Conservation (phyloP, 2,797 vertebrate genomes). For the Enteromius paludinosus region DNA sequence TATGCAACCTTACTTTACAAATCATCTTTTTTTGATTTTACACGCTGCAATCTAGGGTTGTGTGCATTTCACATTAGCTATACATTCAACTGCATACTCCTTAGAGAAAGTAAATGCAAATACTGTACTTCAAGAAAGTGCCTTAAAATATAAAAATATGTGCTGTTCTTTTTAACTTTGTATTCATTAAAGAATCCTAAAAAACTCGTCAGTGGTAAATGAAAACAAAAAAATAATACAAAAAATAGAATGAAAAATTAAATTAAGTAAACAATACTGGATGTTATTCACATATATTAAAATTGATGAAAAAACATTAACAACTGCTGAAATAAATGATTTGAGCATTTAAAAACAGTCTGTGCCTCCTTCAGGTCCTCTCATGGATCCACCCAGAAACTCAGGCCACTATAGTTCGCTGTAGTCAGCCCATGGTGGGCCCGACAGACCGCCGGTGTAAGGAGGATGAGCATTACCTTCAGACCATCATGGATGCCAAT, state of each 20-base stretch:
- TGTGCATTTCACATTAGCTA: neutral
- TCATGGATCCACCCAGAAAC: conserved; percentile 98
- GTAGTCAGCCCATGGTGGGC: conserved; percentile 92
- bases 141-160: neutral
- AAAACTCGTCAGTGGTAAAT: neutral
- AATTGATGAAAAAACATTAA: neutral
- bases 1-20: neutral
- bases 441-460: conserved; percentile 91
- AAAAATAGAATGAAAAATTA: neutral
- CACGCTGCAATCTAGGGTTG: neutral
- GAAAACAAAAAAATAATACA: neutral
- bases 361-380: conserved; percentile 85
- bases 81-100: neutral
- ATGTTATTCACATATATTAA: neutral
- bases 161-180: neutral
- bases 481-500: conserved; percentile 96
- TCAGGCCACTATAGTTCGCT: conserved; percentile 91
- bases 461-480: conserved; percentile 93
- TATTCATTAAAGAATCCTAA: neutral
- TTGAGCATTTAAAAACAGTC: neutral
- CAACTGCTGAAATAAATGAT: neutral
- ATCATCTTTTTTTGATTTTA: neutral
- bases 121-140: neutral
- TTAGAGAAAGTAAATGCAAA: neutral
- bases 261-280: neutral